phyloP scores from a whole-genome alignment of 2,113 vertebrate genomes.

The Empidonax alnorum region DNA sequence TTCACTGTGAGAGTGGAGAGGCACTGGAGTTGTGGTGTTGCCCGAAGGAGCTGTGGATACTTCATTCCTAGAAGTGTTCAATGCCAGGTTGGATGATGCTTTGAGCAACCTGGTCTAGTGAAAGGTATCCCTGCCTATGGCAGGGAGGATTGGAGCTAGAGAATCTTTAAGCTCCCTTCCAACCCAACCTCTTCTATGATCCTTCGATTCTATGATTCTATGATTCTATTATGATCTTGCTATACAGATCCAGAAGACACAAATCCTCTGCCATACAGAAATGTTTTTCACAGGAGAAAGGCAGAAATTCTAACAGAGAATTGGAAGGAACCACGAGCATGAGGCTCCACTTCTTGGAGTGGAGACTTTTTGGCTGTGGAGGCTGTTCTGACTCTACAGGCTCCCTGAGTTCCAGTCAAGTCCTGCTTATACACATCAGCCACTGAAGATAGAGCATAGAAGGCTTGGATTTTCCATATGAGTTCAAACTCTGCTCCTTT shows the following conservation, averaged over 20 bases:
- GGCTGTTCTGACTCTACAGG: not conserved
- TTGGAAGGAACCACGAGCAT: not conserved
- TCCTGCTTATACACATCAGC: not conserved
- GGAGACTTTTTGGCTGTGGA: not conserved
- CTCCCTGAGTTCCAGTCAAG: not conserved
- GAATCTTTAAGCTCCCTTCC: not conserved
- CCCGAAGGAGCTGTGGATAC: not conserved
- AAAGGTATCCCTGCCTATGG: too few species aligned
- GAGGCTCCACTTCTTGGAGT: not conserved
- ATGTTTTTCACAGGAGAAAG: not conserved
- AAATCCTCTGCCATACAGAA: not conserved
- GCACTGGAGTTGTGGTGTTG: not conserved
- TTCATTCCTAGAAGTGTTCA: not conserved
- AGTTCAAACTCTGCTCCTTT: not conserved
- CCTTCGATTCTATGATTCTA: too few species aligned
- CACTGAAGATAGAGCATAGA: not conserved
- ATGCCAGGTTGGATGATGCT: not conserved
- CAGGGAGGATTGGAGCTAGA: not conserved
- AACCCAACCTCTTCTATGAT: not conserved
- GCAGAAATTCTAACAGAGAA: not conserved
- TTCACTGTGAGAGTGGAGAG: not conserved
- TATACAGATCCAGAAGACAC: not conserved
- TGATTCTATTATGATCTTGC: not conserved
- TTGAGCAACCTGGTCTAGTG: not conserved
- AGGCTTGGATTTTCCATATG: not conserved